These are phyloP conservation scores for Limnephilus auricula DNA, from an alignment of 2,888 invertebrate species.

Conservation along the genomic window DNA sequence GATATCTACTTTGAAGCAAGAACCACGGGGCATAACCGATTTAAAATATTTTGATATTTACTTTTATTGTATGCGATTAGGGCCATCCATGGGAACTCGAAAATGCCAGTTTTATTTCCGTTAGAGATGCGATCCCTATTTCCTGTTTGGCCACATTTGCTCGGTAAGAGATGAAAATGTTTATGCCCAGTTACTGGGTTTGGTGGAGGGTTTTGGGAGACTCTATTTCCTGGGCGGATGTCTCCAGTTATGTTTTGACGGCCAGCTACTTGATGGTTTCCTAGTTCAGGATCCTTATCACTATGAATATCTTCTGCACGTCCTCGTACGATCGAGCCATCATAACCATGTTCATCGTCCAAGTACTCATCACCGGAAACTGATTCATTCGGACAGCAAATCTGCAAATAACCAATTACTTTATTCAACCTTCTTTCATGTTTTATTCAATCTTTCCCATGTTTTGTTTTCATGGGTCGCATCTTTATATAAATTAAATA, in stretches of 20 bases:
- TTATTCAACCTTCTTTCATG: background rate
- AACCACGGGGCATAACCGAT: background rate
- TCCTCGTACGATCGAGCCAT: background rate
- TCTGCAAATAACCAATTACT: background rate
- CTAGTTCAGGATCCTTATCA: background rate
- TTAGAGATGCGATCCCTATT: slow-evolving; percentile 78
- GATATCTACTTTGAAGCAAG: background rate
- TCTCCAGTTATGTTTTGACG: background rate
- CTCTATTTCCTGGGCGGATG: background rate
- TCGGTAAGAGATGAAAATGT: slow-evolving; percentile 71
- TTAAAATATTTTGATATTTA: slow-evolving; percentile 66
- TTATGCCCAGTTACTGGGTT: background rate
- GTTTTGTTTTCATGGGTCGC: background rate
- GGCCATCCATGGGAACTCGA: slow-evolving; percentile 88
- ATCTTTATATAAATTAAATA: background rate
- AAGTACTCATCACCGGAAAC: background rate
- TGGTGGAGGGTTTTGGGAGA: background rate
- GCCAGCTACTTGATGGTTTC: background rate
- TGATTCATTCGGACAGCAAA: background rate
- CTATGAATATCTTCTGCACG: background rate
- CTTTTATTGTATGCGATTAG: slow-evolving; percentile 79
- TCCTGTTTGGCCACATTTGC: slow-evolving; percentile 77
- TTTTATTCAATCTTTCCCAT: too few relatives aligned
- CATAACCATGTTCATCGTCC: background rate
- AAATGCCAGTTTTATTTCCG: slow-evolving; percentile 79